These are phyloP conservation scores for Chionodraco myersi DNA, from an alignment of 2,113 vertebrate species.

Conservation along the genomic window DNA sequence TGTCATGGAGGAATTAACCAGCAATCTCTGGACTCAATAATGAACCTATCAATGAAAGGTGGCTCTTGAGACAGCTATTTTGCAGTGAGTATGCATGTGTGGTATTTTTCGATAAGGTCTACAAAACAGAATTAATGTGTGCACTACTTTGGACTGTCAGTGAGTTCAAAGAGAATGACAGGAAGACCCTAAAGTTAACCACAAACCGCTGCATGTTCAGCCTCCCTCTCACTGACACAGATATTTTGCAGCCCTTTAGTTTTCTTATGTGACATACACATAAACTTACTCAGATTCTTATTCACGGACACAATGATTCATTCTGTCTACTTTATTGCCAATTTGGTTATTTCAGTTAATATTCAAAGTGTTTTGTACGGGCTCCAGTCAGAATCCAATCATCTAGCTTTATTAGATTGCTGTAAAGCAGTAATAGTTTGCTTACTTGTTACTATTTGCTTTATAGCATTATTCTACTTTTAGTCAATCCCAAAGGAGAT, in stretches of 20 bases:
- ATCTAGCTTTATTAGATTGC: too few relatives aligned
- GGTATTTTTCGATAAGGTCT: background rate
- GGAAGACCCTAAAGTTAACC: slow-evolving; percentile 1
- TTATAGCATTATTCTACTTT: too few relatives aligned
- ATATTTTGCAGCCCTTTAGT: background rate
- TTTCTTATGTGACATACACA: background rate
- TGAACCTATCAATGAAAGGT: too few relatives aligned
- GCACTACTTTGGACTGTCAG: background rate
- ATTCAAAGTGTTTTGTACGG: too few relatives aligned
- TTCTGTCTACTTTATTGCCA: background rate
- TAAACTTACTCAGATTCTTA: background rate
- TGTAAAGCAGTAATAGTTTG: background rate
- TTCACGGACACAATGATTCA: background rate
- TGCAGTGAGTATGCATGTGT: background rate
- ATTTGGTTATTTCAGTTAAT: background rate
- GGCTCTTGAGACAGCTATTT: too few relatives aligned
- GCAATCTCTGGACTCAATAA: too few relatives aligned
- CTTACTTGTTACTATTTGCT: too few relatives aligned
- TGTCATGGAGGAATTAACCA: too few relatives aligned
- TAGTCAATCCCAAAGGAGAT: too few relatives aligned
- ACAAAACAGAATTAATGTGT: background rate
- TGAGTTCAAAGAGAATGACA: background rate
- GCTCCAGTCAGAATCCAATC: too few relatives aligned
- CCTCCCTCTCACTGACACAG: background rate
- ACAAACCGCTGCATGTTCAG: background rate